Percentiles rank a stretch among this genome's conserved stretches.
phyloP scores from a whole-genome alignment of 1,140 invertebrate species.

The Phymorhynchus buccinoides region DNA sequence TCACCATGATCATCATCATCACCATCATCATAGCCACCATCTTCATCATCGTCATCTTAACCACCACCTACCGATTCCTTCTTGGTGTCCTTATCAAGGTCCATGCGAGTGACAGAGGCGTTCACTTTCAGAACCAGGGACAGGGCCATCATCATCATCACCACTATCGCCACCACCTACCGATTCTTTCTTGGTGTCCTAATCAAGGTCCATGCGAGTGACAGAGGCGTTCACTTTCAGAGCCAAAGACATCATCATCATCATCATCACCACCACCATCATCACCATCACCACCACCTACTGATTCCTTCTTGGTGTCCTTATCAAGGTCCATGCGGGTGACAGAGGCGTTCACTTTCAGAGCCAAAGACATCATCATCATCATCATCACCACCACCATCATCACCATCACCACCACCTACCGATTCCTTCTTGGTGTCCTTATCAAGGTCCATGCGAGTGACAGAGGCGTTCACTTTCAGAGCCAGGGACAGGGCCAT shows the following conservation, averaged over 20 bases:
- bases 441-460: constrained; percentile 86
- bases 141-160: constrained; percentile 84
- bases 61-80: constrained; percentile 74
- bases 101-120: constrained; percentile 83
- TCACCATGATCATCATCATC: no score
- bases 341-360: constrained; percentile 83
- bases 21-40: not conserved
- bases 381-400: constrained; percentile 66
- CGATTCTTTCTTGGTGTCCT: constrained; percentile 78
- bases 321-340: constrained; percentile 87
- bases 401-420: constrained; percentile 47
- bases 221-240: constrained; percentile 83
- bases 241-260: constrained; percentile 80
- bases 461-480: constrained; percentile 83
- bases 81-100: constrained; percentile 83
- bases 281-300: constrained; percentile 59
- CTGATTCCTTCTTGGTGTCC: constrained; percentile 78
- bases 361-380: constrained; percentile 80
- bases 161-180: constrained; percentile 71
- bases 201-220: constrained; percentile 86
- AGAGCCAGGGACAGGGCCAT: constrained; percentile 82
- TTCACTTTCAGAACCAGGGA: constrained; percentile 83
- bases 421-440: constrained; percentile 78
- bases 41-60: not conserved
- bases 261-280: not conserved